Conservation (phyloP, 2,797 vertebrate genomes). For the Synaphobranchus kaupii region DNA sequence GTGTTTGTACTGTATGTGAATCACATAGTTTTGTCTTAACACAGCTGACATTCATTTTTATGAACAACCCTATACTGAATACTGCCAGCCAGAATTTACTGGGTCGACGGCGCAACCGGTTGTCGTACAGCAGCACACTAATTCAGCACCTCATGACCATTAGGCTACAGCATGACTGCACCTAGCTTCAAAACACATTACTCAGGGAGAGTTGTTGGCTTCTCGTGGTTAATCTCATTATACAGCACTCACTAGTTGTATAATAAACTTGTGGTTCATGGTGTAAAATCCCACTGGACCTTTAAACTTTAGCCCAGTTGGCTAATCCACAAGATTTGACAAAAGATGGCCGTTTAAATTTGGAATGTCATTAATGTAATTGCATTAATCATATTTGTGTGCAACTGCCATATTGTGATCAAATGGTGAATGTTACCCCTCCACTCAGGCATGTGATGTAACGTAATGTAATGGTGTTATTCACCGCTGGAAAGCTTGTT, state of each 20-base stretch:
- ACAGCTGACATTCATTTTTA: not conserved
- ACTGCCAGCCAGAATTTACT: not conserved
- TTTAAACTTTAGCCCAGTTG: not conserved
- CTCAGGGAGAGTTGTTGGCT: not conserved
- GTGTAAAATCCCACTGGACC: not conserved
- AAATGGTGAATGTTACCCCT: not conserved
- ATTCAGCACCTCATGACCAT: not conserved
- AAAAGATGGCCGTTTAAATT: not conserved
- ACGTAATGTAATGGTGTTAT: not conserved
- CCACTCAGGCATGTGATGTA: not conserved
- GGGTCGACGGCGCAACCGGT: not conserved
- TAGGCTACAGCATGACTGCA: not conserved
- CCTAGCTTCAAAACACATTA: not conserved
- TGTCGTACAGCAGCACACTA: not conserved
- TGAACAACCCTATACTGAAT: not conserved
- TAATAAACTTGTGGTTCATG: not conserved
- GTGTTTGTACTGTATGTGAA: no score
- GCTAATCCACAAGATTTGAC: not conserved
- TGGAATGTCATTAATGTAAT: not conserved
- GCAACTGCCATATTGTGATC: not conserved
- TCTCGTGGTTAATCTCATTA: not conserved
- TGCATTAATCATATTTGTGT: slow-evolving; percentile 1
- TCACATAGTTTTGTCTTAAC: no score
- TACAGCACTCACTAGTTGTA: not conserved
- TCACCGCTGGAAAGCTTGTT: not conserved